These are phyloP conservation scores for Eledone cirrhosa DNA, from an alignment of 2,888 invertebrate species.

Conservation along the genomic window DNA sequence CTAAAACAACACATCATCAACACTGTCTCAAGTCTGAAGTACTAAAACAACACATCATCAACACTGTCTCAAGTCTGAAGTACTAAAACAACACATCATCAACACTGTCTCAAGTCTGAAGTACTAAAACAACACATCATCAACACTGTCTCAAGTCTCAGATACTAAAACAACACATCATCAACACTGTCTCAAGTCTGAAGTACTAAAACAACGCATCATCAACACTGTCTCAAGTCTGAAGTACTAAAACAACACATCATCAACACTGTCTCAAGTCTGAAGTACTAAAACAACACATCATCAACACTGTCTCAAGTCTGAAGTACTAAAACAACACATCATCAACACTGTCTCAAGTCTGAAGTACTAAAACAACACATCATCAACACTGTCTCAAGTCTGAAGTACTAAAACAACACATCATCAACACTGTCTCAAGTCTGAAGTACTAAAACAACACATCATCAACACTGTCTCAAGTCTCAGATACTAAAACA, in stretches of 20 bases:
- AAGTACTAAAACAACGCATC: constrained; percentile 60
- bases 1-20: constrained; percentile 74
- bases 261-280: constrained; percentile 77
- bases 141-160: constrained; percentile 74
- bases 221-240: constrained; percentile 77
- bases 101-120: constrained; percentile 72
- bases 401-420: background rate
- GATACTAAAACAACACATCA: constrained; percentile 62
- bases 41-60: constrained; percentile 73
- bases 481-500: background rate
- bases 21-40: constrained; percentile 71
- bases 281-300: background rate
- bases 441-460: background rate
- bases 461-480: constrained; percentile 82
- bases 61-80: constrained; percentile 72
- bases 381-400: constrained; percentile 80
- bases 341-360: constrained; percentile 79
- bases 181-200: constrained; percentile 76
- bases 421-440: constrained; percentile 81
- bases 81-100: constrained; percentile 73
- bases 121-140: constrained; percentile 70
- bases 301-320: constrained; percentile 78
- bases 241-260: constrained; percentile 47
- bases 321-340: background rate
- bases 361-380: background rate